A percentile compares a stretch with the other conserved stretches of the same genome.
These are phyloP conservation scores for Paelopatides confundens DNA, from an alignment of 53 echinoderm and acorn worm species.

Conservation along the genomic window DNA sequence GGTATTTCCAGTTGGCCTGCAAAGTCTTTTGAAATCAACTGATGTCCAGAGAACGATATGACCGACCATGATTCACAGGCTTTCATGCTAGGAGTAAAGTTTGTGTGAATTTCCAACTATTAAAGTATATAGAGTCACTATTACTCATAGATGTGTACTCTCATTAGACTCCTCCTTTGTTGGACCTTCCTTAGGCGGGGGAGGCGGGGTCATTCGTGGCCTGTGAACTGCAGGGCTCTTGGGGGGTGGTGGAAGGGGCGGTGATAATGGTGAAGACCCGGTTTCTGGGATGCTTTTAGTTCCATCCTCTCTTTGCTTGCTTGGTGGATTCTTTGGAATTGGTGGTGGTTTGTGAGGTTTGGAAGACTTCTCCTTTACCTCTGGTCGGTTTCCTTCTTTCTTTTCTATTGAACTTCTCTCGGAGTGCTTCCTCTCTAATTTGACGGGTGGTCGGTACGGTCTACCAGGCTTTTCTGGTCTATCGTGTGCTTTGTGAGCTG, in stretches of 20 bases:
- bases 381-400: neutral
- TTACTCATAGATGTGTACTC: neutral
- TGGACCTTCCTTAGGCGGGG: slow-evolving; percentile 17
- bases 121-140: no score
- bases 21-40: no score
- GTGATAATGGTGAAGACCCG: neutral
- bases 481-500: neutral
- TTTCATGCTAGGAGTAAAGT: no score
- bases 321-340: slow-evolving; percentile 33
- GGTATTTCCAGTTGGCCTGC: no score
- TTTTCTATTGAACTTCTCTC: neutral
- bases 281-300: neutral
- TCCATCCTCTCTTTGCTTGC: neutral
- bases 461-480: slow-evolving; percentile 9
- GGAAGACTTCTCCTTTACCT: neutral
- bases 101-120: no score
- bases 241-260: neutral
- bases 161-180: neutral
- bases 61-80: no score
- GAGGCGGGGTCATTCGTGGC: slow-evolving; percentile 22
- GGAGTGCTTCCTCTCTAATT: neutral
- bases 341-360: slow-evolving; percentile 35
- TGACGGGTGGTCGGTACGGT: neutral
- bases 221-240: slow-evolving; percentile 17
- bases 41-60: no score